These are phyloP conservation scores for Limanda limanda DNA, from an alignment of 2,113 vertebrate species.

Conservation along the genomic window DNA sequence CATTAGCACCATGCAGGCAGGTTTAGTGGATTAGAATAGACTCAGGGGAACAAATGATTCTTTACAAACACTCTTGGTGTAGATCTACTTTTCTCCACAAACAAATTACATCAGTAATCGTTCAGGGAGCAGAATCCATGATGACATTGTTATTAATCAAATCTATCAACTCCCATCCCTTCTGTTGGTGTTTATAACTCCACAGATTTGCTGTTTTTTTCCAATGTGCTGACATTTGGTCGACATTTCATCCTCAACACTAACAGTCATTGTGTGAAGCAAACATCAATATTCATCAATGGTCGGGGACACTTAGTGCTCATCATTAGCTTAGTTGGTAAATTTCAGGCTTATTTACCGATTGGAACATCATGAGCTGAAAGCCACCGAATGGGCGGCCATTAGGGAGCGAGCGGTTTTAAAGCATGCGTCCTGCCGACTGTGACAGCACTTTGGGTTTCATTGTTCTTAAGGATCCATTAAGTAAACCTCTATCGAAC, in stretches of 20 bases:
- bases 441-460: slow-evolving; percentile 63
- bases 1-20: too few species aligned
- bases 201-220: not conserved
- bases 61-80: too few species aligned
- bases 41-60: too few species aligned
- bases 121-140: too few species aligned
- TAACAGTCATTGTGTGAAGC: slow-evolving; percentile 21
- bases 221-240: not conserved
- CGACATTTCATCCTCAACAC: not conserved
- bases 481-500: slow-evolving; percentile 27
- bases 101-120: too few species aligned
- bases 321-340: slow-evolving; percentile 50
- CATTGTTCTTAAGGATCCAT: slow-evolving; percentile 60
- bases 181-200: not conserved
- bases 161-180: not conserved
- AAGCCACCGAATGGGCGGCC: slow-evolving; percentile 56
- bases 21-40: too few species aligned
- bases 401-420: slow-evolving; percentile 61
- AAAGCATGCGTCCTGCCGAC: slow-evolving; percentile 44
- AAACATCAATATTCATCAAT: slow-evolving; percentile 15
- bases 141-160: not conserved
- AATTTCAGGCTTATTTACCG: slow-evolving; percentile 62
- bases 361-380: slow-evolving; percentile 62
- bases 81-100: too few species aligned
- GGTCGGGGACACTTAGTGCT: slow-evolving; percentile 41